These are phyloP conservation scores for Petrocephalus zakoni DNA, from an alignment of 2,113 vertebrate genomes.

Conservation along the genomic window DNA sequence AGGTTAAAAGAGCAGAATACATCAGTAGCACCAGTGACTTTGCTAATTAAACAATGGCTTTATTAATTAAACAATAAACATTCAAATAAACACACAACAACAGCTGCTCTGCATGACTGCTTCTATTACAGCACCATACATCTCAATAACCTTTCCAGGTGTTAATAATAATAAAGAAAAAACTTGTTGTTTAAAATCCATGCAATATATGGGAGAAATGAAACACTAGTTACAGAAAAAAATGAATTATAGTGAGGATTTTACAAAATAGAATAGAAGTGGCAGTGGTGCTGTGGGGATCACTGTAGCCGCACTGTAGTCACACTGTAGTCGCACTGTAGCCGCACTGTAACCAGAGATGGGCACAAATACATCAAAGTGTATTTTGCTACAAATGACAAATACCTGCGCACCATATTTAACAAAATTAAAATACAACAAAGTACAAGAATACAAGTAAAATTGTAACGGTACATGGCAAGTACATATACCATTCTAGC, in stretches of 20 bases:
- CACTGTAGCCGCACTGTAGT: background rate
- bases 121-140: background rate
- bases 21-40: background rate
- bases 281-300: background rate
- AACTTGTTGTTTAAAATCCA: background rate
- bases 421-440: too few relatives aligned
- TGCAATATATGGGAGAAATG: background rate
- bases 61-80: constrained; percentile 6
- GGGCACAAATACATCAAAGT: too few relatives aligned
- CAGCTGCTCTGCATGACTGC: background rate
- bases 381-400: too few relatives aligned
- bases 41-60: constrained; percentile 1
- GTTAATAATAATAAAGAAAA: background rate
- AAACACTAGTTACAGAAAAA: background rate
- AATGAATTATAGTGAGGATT: background rate
- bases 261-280: background rate
- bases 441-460: too few relatives aligned
- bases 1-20: background rate
- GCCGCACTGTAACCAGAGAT: background rate
- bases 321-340: background rate
- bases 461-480: too few relatives aligned
- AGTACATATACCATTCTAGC: too few relatives aligned
- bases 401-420: too few relatives aligned
- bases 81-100: constrained; percentile 1
- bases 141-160: constrained; percentile 6